Base-by-base conservation (phyloP, 1,140 invertebrate species). In the Caenorhabditis inopinata region DNA sequence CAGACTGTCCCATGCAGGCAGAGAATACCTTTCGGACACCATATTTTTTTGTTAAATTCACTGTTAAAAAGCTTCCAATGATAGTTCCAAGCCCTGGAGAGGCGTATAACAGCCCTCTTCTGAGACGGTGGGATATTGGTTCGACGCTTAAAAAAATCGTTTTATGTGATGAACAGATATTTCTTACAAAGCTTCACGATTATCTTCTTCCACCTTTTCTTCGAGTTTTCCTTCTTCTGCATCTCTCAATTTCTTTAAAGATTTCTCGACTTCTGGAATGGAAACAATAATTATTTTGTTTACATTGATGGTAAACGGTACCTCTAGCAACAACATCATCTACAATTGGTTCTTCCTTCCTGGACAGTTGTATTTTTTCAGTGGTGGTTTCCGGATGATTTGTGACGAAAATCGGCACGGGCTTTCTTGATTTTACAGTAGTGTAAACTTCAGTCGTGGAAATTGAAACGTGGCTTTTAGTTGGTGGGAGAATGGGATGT, bases 21-120 rank as follows among this genome's bases (percentile, higher is more conserved):
- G 47, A 27, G 45, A 75, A 75, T 27, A 48, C 45, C 32, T 75
- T 48, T 16, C 47, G 27, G n/a, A 27, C 47, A 0, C 47, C 45
- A 7, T 47, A 49, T 29, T 75, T 51, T 18, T 75, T 48, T 0
- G n/a, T 48, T 16, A 48, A 16, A 18, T 48, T 75, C 16, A 75
- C 38, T 0, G 68, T 80, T 23, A 80, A 0, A 42, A 62, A 42
- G 68, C 49, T 76, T 35, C 74, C 79, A 77, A 77, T n/a, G 12
- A 76, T 74, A 18, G 51, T 27, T 32, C 81, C 81, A 7, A 82
- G 29, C 75, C 81, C 81, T 12, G 81, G 78, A 47, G 81, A 58
- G 1, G 68, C 14, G 42, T 53, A 81, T 1, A 76, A 53, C 25
- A 73, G 45, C 3, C 29, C 38, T 21, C 48, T 42, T 46, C n/a